Evolutionary conservation across 2,113 vertebrate species (phyloP).

Genomic region (Paratilapia polleni): DNA sequence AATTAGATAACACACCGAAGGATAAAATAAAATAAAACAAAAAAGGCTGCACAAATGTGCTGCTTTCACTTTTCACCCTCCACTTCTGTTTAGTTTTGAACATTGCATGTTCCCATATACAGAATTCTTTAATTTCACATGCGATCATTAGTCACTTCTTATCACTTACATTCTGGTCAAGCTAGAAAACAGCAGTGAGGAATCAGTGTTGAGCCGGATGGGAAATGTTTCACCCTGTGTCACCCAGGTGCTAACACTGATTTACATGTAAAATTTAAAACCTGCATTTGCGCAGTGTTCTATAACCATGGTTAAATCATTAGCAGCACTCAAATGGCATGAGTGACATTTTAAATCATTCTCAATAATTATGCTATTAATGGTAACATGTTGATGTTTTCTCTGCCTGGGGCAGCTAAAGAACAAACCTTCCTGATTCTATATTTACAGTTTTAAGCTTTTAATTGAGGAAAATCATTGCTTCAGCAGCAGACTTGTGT

Average conservation of each 20-base stretch:
- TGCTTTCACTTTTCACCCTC: neutral
- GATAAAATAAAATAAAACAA: neutral
- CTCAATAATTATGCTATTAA: neutral
- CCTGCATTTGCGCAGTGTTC: neutral
- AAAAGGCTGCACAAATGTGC: neutral
- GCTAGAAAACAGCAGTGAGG: neutral
- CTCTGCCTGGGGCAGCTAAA: neutral
- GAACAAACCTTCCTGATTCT: neutral
- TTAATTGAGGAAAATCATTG: too few species aligned
- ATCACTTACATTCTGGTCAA: neutral
- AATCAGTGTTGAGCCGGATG: neutral
- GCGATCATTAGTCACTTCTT: neutral
- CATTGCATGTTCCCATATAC: neutral
- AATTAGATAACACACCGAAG: neutral
- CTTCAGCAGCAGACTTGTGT: too few species aligned
- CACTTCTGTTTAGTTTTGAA: neutral
- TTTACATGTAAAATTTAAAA: constrained; percentile 36
- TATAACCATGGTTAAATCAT: neutral
- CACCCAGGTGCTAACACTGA: neutral
- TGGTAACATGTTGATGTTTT: neutral
- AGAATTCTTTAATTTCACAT: neutral
- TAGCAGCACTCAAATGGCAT: neutral
- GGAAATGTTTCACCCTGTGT: neutral
- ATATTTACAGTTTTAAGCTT: neutral
- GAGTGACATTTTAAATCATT: constrained; percentile 5